Evolutionary conservation across 2,113 vertebrate genomes (phyloP).

Genomic region (Notiomystis cincta): DNA sequence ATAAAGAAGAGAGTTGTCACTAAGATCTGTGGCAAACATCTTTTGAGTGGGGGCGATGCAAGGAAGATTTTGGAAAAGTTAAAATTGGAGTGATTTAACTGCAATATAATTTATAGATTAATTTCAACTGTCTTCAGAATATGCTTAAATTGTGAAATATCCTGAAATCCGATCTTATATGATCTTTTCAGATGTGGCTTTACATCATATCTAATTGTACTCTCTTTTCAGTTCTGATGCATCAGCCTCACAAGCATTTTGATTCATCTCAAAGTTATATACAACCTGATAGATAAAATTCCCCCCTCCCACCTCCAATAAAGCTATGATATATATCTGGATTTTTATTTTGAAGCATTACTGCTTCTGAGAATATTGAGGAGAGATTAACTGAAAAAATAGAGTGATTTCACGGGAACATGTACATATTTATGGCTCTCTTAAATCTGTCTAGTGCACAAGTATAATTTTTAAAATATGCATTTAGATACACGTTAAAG

Average conservation of each 20-base stretch:
- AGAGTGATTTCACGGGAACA: background rate
- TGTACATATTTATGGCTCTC: background rate
- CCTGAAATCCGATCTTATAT: background rate
- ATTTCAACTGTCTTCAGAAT: background rate
- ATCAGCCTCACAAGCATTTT: background rate
- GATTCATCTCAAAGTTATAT: too few relatives aligned
- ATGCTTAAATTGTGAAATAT: background rate
- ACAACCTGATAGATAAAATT: background rate
- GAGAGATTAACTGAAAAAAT: background rate
- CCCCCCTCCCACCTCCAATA: background rate
- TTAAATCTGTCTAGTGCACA: background rate
- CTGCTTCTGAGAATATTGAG: background rate
- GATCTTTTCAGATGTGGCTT: background rate
- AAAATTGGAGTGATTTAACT: background rate
- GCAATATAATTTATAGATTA: background rate
- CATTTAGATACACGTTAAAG: background rate
- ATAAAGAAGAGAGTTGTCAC: background rate
- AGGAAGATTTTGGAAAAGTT: background rate
- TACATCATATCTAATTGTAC: background rate
- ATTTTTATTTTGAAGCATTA: background rate
- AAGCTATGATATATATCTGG: background rate
- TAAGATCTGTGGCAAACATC: background rate
- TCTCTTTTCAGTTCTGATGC: background rate
- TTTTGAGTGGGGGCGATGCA: background rate
- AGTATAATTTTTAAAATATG: background rate